Percentiles rank a stretch among this genome's conserved stretches.
These are phyloP conservation scores for Pterocles burchelli DNA, from an alignment of 2,113 vertebrate species.

Conservation along the genomic window DNA sequence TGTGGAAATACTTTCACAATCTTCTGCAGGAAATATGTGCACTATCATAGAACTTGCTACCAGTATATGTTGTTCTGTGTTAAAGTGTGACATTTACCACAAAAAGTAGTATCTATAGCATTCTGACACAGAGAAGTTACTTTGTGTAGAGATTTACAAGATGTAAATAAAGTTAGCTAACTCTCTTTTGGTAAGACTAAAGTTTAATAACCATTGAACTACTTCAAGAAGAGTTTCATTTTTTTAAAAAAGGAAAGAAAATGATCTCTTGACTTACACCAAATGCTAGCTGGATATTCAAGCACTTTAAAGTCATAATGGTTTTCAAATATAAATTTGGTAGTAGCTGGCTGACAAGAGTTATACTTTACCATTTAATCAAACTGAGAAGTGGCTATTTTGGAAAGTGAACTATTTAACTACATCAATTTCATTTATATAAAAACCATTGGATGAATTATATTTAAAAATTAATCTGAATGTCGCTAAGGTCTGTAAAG, in stretches of 20 bases:
- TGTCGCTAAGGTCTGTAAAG: neutral
- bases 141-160: neutral
- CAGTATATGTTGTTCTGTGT: accelerated
- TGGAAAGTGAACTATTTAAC: neutral
- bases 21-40: neutral
- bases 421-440: neutral
- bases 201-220: neutral
- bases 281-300: neutral
- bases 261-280: neutral
- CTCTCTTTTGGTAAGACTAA: neutral
- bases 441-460: neutral
- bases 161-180: neutral
- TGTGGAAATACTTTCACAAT: neutral
- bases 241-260: neutral
- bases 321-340: neutral
- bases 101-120: neutral
- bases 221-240: neutral
- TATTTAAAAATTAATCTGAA: neutral
- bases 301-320: neutral
- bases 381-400: neutral
- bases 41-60: neutral
- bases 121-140: neutral
- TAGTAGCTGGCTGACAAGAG: neutral
- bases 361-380: neutral
- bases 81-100: neutral